These are phyloP conservation scores for Diplodus puntazzo DNA, from an alignment of 2,797 vertebrate species.

Conservation along the genomic window DNA sequence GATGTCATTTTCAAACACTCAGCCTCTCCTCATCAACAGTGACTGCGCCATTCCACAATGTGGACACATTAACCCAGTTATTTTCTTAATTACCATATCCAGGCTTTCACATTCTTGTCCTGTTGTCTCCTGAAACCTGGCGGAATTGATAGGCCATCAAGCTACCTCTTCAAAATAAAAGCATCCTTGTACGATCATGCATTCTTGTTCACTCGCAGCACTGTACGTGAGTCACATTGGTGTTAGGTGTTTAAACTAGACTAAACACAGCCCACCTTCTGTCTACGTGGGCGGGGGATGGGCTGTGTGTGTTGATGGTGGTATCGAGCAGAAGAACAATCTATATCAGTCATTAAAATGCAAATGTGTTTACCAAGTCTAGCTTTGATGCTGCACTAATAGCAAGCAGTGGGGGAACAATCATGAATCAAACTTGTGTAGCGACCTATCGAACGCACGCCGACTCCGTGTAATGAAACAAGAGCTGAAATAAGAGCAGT, in stretches of 20 bases:
- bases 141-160: slow-evolving; percentile 35
- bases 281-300: slow-evolving; percentile 39
- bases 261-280: slow-evolving; percentile 42
- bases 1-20: slow-evolving; percentile 65
- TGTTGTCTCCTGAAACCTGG: slow-evolving; percentile 39
- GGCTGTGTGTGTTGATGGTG: slow-evolving; percentile 54
- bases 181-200: slow-evolving; percentile 22
- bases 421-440: slow-evolving; percentile 78
- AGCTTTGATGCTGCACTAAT: slow-evolving; percentile 78
- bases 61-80: slow-evolving; percentile 76
- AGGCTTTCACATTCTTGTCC: slow-evolving; percentile 44
- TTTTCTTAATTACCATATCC: slow-evolving; percentile 70
- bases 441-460: slow-evolving; percentile 71
- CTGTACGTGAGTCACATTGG: slow-evolving; percentile 20
- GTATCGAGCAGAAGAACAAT: slow-evolving; percentile 74
- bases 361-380: slow-evolving; percentile 80
- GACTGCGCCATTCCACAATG: slow-evolving; percentile 61
- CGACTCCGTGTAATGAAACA: slow-evolving; percentile 76
- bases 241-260: slow-evolving; percentile 48
- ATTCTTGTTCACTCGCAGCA: slow-evolving; percentile 44
- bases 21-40: slow-evolving; percentile 73
- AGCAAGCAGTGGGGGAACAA: slow-evolving; percentile 79
- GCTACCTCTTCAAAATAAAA: slow-evolving; percentile 36
- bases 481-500: slow-evolving; percentile 72
- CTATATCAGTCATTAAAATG: slow-evolving; percentile 85